These are phyloP conservation scores for Hydrozoanthus tunicans DNA, from an alignment of 64 coral and sea anemone species.

Conservation along the genomic window DNA sequence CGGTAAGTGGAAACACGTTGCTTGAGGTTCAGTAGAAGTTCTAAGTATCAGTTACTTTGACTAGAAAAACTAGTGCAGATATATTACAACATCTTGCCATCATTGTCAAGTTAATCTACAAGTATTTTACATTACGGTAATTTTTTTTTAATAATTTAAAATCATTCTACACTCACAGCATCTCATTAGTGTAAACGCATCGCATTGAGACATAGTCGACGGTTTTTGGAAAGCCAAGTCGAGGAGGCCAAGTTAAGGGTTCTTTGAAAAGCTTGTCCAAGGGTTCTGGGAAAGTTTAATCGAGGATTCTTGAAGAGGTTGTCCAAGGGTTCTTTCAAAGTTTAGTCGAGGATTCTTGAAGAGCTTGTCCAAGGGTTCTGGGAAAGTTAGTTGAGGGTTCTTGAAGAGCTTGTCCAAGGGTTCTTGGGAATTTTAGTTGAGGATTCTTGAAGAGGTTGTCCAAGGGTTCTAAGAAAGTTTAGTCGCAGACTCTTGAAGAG, in stretches of 20 bases:
- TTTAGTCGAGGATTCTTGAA: background rate
- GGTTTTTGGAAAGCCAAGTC: too few relatives aligned
- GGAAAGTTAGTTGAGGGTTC: background rate
- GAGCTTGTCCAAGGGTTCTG: background rate
- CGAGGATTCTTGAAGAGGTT: background rate
- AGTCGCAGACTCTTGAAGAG: background rate
- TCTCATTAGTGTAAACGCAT: too few relatives aligned
- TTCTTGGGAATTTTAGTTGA: too few relatives aligned
- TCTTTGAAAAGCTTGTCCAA: background rate
- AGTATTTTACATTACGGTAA: too few relatives aligned
- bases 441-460: background rate
- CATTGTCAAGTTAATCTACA: too few relatives aligned
- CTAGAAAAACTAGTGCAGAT: too few relatives aligned
- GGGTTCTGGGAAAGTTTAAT: background rate
- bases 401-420: background rate
- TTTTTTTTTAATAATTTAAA: too few relatives aligned
- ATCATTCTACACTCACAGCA: too few relatives aligned
- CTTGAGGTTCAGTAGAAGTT: too few relatives aligned
- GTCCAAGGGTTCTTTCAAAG: background rate
- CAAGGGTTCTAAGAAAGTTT: background rate
- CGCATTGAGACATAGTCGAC: background rate
- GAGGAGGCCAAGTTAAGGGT: background rate
- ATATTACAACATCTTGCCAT: too few relatives aligned
- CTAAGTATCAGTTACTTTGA: too few relatives aligned
- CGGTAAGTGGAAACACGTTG: conserved; percentile 46